Evolutionary conservation across 2,113 vertebrate genomes (phyloP).

Genomic region (Beaufortia kweichowensis): DNA sequence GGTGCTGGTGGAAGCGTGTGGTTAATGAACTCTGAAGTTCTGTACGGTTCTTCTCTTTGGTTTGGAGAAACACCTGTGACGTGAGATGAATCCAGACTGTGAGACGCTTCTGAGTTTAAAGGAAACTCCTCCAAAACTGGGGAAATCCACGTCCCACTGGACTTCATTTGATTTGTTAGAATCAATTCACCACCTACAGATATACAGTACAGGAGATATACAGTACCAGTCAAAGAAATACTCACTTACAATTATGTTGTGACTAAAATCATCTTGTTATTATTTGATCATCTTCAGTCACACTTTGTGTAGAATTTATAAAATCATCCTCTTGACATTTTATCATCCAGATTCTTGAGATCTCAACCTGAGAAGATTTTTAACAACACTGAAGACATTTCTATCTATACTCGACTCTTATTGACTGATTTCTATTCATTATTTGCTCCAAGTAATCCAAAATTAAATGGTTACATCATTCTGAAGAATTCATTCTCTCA

Average conservation of each 20-base stretch:
- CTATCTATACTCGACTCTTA: too few relatives aligned
- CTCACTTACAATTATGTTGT: too few relatives aligned
- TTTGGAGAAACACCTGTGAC: slow-evolving; percentile 12
- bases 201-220: neutral
- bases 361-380: too few relatives aligned
- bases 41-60: slow-evolving; percentile 19
- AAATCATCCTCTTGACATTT: too few relatives aligned
- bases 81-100: slow-evolving; percentile 17
- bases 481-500: neutral
- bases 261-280: too few relatives aligned
- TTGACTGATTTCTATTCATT: too few relatives aligned
- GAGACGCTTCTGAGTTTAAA: neutral
- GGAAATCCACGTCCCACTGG: slow-evolving; percentile 38
- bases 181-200: slow-evolving; percentile 14
- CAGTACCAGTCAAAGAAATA: neutral
- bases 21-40: neutral
- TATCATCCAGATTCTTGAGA: too few relatives aligned
- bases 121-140: slow-evolving; percentile 22
- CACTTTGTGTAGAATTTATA: too few relatives aligned
- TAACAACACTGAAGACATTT: too few relatives aligned
- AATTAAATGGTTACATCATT: neutral
- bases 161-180: slow-evolving; percentile 24
- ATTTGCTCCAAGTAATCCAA: too few relatives aligned
- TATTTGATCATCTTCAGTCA: too few relatives aligned
- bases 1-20: slow-evolving; percentile 3